phyloP scores from a whole-genome alignment of 1,140 invertebrate species.

The Hylyphantes graminicola region DNA sequence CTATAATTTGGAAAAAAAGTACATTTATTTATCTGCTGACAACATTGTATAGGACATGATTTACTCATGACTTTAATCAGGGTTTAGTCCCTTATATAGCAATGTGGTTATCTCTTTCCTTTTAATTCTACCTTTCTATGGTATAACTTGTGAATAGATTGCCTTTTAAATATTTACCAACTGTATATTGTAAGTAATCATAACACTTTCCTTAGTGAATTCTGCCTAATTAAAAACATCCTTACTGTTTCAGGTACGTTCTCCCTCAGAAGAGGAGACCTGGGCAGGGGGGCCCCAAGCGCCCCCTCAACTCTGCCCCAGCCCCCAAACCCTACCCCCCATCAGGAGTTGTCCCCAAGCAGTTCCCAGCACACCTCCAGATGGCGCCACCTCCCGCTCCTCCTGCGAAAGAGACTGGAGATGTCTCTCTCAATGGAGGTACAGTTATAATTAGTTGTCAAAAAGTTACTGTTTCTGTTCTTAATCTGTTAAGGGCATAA shows the following conservation, averaged over 20 bases:
- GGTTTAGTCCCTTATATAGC: too few species aligned
- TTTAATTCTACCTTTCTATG: too few species aligned
- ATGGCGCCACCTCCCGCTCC: background rate
- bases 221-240: background rate
- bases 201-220: too few species aligned
- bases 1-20: too few species aligned
- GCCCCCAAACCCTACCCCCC: slow-evolving; percentile 29
- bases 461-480: too few species aligned
- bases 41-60: too few species aligned
- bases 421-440: slow-evolving; percentile 40
- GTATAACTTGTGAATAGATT: too few species aligned
- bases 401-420: background rate
- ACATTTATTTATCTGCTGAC: too few species aligned
- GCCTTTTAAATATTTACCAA: too few species aligned
- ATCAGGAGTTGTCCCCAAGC: background rate
- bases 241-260: slow-evolving; percentile 26
- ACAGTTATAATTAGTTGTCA: background rate
- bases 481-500: too few species aligned
- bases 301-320: slow-evolving; percentile 28
- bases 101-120: too few species aligned
- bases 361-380: background rate
- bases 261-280: slow-evolving; percentile 38
- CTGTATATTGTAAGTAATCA: background rate
- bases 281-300: slow-evolving; percentile 19
- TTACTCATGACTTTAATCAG: too few species aligned